These are phyloP conservation scores for Coptotermes formosanus DNA, from an alignment of 1,140 invertebrate genomes.

Conservation along the genomic window DNA sequence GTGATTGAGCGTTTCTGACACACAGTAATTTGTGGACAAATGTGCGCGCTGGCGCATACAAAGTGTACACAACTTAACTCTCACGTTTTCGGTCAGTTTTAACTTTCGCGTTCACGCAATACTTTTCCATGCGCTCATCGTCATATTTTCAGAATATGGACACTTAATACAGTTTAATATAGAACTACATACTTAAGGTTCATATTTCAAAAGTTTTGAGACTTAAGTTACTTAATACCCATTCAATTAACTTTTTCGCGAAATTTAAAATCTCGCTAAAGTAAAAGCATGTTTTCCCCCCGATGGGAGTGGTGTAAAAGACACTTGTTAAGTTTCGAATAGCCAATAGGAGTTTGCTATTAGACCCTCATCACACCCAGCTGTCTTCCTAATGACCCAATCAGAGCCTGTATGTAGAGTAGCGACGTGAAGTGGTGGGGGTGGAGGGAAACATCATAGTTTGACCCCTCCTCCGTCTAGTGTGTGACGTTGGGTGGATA, in stretches of 20 bases:
- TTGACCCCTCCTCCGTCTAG: background rate
- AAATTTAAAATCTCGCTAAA: constrained; percentile 25
- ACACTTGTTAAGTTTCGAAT: constrained; percentile 25
- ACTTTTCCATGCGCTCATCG: background rate
- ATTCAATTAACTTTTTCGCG: background rate
- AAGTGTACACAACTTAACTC: background rate
- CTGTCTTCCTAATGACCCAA: constrained; percentile 34
- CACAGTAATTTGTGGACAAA: constrained; percentile 26
- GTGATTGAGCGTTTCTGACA: constrained; percentile 33
- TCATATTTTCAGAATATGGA: background rate
- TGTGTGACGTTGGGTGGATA: background rate
- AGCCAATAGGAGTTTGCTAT: constrained; percentile 29
- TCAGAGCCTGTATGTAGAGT: constrained; percentile 28
- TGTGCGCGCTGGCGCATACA: constrained; percentile 23
- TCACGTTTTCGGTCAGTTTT: background rate
- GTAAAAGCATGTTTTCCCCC: background rate
- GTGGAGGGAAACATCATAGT: background rate
- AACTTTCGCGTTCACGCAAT: background rate
- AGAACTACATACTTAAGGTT: background rate
- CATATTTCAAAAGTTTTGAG: background rate
- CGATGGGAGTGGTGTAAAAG: constrained; percentile 34
- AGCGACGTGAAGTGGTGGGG: background rate
- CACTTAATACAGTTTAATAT: background rate
- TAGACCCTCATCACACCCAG: constrained; percentile 34
- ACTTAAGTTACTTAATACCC: background rate